These are phyloP conservation scores for Drosophila maculinotata DNA, from an alignment of 2,888 invertebrate genomes.

Conservation along the genomic window DNA sequence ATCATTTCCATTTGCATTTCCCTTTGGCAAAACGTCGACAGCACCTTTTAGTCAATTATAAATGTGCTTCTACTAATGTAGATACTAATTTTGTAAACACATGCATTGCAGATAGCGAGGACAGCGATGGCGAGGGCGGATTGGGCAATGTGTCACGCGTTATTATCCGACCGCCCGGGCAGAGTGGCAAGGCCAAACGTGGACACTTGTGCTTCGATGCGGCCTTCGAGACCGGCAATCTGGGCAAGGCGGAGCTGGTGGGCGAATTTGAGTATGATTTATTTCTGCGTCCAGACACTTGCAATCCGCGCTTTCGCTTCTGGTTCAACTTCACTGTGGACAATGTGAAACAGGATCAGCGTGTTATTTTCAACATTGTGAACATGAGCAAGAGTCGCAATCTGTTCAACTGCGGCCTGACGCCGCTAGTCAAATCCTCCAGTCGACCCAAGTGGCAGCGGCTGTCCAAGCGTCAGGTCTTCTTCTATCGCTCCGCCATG, in stretches of 20 bases:
- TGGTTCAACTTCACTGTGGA: constrained; percentile 99
- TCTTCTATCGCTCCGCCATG: constrained; percentile 95
- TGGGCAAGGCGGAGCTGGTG: constrained; percentile 97
- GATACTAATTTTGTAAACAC: not conserved
- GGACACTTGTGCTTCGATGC: constrained; percentile 99
- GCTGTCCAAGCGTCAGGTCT: constrained; percentile 92
- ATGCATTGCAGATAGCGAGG: constrained; percentile 91
- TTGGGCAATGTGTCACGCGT: constrained; percentile 95
- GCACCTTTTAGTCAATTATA: not conserved
- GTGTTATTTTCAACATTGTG: constrained; percentile 98
- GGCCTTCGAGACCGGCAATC: constrained; percentile 97
- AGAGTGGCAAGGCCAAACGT: constrained; percentile 97
- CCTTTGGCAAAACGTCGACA: constrained; percentile 79
- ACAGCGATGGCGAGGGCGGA: constrained; percentile 96
- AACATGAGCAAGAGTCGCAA: constrained; percentile 97
- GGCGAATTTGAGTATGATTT: constrained; percentile 98
- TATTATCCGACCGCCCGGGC: constrained; percentile 95
- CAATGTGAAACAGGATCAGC: constrained; percentile 96
- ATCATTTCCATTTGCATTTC: no score
- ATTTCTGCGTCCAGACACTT: constrained; percentile 97
- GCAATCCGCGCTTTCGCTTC: constrained; percentile 95
- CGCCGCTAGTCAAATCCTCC: constrained; percentile 96
- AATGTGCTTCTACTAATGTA: not conserved
- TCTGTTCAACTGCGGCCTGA: constrained; percentile 95
- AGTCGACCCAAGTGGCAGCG: constrained; percentile 96